Conservation (phyloP, 2,113 vertebrate genomes). For the Mesitornis unicolor region DNA sequence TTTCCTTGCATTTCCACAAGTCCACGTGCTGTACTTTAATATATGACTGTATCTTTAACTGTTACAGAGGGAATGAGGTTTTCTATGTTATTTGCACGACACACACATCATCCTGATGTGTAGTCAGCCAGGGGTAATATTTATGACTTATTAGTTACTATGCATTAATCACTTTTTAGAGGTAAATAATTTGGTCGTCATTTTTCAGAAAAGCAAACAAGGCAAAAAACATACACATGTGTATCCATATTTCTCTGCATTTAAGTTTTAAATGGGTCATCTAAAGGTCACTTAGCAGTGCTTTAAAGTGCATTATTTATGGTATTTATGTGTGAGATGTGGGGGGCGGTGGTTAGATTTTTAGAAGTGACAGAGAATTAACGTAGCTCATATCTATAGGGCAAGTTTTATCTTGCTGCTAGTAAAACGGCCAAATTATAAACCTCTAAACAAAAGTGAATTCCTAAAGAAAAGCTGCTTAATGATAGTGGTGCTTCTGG, state of each 20-base stretch:
- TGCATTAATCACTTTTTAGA: constrained; percentile 54
- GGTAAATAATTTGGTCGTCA: constrained; percentile 56
- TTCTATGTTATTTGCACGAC: not conserved
- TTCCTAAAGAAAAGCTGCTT: constrained; percentile 35
- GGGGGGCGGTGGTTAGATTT: not conserved
- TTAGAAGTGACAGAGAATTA: not conserved
- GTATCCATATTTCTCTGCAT: not conserved
- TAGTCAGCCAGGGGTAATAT: not conserved
- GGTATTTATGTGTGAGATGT: not conserved
- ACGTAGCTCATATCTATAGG: not conserved
- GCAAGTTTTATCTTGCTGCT: not conserved
- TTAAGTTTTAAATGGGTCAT: not conserved
- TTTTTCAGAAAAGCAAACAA: not conserved
- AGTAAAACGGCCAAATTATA: constrained; percentile 36
- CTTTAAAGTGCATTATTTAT: not conserved
- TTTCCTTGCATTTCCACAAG: constrained; percentile 25
- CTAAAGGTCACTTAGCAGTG: not conserved
- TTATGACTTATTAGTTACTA: not conserved
- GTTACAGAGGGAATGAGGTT: not conserved
- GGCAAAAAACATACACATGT: accelerated
- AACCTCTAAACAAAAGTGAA: constrained; percentile 29
- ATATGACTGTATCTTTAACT: not conserved
- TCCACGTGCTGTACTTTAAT: not conserved
- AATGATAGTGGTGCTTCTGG: constrained; percentile 53
- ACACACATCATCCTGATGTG: constrained; percentile 25